Conservation (phyloP, 92 coral and sea anemone genomes). For the Chrysogorgia sp. region DNA sequence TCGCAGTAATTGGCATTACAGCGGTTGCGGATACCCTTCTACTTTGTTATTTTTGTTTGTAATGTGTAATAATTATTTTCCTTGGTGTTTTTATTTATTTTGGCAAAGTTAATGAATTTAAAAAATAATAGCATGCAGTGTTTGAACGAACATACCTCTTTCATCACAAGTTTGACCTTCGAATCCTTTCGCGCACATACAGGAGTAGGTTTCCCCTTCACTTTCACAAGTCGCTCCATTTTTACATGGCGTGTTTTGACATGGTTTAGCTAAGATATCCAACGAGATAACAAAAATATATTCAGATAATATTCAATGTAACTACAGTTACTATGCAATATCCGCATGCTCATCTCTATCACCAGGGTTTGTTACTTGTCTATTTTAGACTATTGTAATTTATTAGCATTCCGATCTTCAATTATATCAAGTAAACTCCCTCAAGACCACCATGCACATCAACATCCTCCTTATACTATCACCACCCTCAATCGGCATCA, state of each 20-base stretch:
- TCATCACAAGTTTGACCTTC: constrained; percentile 4
- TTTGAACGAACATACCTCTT: background rate
- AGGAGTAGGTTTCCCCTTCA: background rate
- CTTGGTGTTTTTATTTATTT: background rate
- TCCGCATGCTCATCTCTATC: too few relatives aligned
- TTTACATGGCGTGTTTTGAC: constrained; percentile 11
- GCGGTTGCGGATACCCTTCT: too few relatives aligned
- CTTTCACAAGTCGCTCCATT: constrained; percentile 2
- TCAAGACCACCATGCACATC: too few relatives aligned
- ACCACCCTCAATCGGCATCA: too few relatives aligned
- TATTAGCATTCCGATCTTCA: too few relatives aligned
- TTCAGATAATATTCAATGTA: background rate
- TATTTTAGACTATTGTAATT: too few relatives aligned
- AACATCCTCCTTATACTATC: too few relatives aligned
- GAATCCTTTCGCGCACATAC: background rate
- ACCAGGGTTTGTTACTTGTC: too few relatives aligned
- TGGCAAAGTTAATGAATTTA: background rate
- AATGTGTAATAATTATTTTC: background rate
- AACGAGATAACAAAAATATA: background rate
- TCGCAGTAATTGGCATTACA: too few relatives aligned
- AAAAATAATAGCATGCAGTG: background rate
- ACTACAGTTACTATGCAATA: too few relatives aligned
- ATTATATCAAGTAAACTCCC: too few relatives aligned
- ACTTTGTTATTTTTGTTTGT: background rate
- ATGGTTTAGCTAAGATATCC: background rate